Percentiles rank a stretch among this genome's conserved stretches.
Conservation (phyloP, 1,140 invertebrate species). For the Bombyx mandarina region DNA sequence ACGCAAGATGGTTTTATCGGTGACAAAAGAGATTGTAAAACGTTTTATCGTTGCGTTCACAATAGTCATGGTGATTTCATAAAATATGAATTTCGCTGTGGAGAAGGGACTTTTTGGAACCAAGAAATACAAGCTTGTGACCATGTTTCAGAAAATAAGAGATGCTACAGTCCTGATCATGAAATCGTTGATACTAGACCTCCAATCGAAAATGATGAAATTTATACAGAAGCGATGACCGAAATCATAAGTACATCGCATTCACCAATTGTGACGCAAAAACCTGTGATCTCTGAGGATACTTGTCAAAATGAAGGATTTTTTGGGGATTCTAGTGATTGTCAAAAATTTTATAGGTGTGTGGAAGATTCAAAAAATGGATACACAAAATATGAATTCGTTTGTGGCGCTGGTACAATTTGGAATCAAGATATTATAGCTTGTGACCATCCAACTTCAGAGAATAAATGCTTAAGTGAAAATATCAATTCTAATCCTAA, state of each 20-base stretch:
- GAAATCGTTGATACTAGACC: not conserved
- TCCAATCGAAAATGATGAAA: constrained; percentile 9
- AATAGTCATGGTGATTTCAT: constrained; percentile 69
- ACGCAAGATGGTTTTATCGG: constrained; percentile 74
- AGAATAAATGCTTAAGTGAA: constrained; percentile 17
- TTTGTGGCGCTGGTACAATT: constrained; percentile 74
- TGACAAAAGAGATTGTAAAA: constrained; percentile 65
- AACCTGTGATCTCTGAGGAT: constrained; percentile 11
- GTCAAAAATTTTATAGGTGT: constrained; percentile 81
- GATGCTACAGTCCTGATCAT: constrained; percentile 19
- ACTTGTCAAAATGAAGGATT: constrained; percentile 72
- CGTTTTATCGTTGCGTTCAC: constrained; percentile 78
- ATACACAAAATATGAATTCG: constrained; percentile 73
- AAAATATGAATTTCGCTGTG: constrained; percentile 75
- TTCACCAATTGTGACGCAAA: constrained; percentile 19
- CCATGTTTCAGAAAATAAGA: constrained; percentile 34
- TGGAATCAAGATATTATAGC: constrained; percentile 72
- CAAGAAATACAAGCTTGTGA: constrained; percentile 70
- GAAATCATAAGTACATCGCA: constrained; percentile 26
- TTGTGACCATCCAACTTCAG: constrained; percentile 60
- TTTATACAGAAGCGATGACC: constrained; percentile 63
- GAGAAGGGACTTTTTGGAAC: constrained; percentile 74
- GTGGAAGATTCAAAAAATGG: constrained; percentile 76
- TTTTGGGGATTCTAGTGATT: constrained; percentile 75
- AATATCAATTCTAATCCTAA: constrained; percentile 9